Conservation (phyloP, 2,888 invertebrate species). For the Deilephila elpenor region DNA sequence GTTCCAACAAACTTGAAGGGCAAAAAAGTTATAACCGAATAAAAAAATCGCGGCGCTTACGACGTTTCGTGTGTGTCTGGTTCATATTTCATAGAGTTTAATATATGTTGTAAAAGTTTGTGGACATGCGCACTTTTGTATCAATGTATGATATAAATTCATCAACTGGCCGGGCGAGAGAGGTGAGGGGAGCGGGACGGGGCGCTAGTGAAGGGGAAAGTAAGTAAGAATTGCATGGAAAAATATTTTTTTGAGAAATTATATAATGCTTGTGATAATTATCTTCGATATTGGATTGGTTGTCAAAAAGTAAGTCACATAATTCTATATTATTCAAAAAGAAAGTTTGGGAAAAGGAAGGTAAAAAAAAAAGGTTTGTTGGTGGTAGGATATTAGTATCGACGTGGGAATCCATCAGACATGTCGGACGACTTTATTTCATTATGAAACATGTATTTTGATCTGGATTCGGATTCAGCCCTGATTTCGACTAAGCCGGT, state of each 20-base stretch:
- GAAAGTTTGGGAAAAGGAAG: too few species aligned
- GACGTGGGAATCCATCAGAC: too few species aligned
- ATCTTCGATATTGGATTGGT: too few species aligned
- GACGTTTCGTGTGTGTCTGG: background rate
- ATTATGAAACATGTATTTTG: too few species aligned
- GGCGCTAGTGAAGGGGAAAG: constrained; percentile 16
- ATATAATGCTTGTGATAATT: too few species aligned
- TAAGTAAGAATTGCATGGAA: background rate
- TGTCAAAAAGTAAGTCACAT: too few species aligned
- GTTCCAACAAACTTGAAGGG: background rate
- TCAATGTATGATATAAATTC: constrained; percentile 30
- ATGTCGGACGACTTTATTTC: too few species aligned
- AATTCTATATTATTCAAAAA: too few species aligned
- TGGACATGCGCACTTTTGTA: constrained; percentile 27
- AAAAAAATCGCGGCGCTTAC: background rate
- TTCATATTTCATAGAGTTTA: constrained; percentile 31
- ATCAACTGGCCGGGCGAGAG: constrained; percentile 24
- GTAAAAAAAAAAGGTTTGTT: too few species aligned
- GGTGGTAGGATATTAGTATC: too few species aligned
- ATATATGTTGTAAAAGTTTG: constrained; percentile 31
- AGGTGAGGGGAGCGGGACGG: background rate
- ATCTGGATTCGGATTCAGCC: too few species aligned
- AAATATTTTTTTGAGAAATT: background rate
- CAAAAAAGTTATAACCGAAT: background rate
- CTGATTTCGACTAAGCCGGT: too few species aligned